Conservation (phyloP, 2,113 vertebrate genomes). For the Mesitornis unicolor region DNA sequence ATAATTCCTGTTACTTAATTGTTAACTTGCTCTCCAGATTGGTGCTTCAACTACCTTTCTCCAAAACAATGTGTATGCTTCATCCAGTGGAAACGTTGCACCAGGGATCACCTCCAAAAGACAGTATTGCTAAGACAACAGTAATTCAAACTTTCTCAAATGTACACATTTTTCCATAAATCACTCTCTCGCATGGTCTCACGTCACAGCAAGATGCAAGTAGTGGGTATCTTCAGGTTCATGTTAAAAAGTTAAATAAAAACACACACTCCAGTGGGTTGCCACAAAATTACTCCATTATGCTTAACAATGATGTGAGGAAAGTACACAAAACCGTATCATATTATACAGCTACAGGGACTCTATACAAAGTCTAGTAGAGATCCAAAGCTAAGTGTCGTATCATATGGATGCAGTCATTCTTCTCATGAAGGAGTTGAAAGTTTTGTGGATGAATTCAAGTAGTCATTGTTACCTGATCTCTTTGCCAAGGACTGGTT, state of each 20-base stretch:
- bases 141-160: neutral
- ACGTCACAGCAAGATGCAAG: neutral
- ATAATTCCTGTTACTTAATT: neutral
- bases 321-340: neutral
- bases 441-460: neutral
- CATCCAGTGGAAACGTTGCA: neutral
- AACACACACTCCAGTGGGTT: fast-evolving
- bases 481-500: neutral
- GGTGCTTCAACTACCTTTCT: neutral
- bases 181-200: neutral
- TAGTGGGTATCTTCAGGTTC: neutral
- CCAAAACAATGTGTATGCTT: neutral
- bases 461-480: neutral
- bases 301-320: neutral
- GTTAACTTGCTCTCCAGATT: neutral
- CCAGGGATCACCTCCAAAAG: neutral
- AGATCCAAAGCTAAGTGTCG: neutral
- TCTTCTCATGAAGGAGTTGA: neutral
- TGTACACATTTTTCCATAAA: neutral
- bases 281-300: neutral
- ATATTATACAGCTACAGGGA: neutral
- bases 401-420: neutral
- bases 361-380: fast-evolving
- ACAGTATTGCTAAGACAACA: neutral
- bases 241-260: neutral